A percentile compares a stretch with the other conserved stretches of the same genome.
These are phyloP conservation scores for Achatina immaculata DNA, from an alignment of 1,140 invertebrate genomes.

Conservation along the genomic window DNA sequence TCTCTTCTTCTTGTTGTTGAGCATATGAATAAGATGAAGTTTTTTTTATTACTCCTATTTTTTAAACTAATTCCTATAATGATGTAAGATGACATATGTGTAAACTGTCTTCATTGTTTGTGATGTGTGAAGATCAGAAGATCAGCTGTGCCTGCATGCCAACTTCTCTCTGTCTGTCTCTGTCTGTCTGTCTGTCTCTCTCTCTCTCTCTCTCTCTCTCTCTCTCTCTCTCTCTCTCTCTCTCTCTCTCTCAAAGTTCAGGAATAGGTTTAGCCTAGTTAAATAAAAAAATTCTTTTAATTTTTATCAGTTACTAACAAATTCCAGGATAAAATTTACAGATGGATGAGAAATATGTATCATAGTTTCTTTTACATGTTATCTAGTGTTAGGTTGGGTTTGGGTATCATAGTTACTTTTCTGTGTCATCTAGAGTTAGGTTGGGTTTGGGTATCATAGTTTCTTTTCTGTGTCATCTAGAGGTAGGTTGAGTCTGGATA, in stretches of 20 bases:
- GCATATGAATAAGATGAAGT: not conserved
- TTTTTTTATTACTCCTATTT: not conserved
- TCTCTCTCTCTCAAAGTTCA: not conserved
- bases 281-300: not conserved
- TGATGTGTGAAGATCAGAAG: not conserved
- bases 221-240: not conserved
- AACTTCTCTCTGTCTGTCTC: slow-evolving; percentile 30
- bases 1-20: not conserved
- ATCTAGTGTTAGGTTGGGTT: not conserved
- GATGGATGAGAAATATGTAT: not conserved
- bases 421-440: not conserved
- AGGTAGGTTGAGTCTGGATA: not conserved
- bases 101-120: not conserved
- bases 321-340: not conserved
- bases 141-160: not conserved
- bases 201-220: not conserved
- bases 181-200: not conserved
- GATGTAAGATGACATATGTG: not conserved
- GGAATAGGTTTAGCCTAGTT: not conserved
- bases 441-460: not conserved
- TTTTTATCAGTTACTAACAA: not conserved
- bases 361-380: not conserved
- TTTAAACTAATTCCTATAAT: not conserved
- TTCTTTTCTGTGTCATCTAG: not conserved
- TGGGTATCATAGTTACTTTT: not conserved